phyloP scores from a whole-genome alignment of 2,113 vertebrate species.

The Chaetorhynchus papuensis region DNA sequence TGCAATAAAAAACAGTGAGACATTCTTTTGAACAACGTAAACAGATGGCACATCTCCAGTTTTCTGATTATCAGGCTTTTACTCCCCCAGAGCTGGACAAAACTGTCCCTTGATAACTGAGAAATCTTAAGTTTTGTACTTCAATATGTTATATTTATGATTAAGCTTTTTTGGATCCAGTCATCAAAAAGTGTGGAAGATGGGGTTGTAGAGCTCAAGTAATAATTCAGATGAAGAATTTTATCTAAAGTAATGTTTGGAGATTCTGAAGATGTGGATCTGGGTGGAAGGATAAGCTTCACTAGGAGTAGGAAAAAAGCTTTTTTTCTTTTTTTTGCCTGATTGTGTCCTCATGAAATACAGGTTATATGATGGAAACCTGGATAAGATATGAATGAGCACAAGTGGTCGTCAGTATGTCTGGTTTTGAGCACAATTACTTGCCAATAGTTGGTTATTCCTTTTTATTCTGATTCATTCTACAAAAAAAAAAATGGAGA shows the following conservation, averaged over 20 bases:
- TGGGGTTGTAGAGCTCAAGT: rapidly evolving
- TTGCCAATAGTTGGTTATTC: neutral
- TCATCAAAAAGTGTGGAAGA: neutral
- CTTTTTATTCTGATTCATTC: neutral
- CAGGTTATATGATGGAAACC: neutral
- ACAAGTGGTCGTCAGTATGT: neutral
- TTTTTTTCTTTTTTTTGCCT: rapidly evolving
- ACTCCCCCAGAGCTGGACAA: neutral
- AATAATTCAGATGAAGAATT: neutral
- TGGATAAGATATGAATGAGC: neutral
- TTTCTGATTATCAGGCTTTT: neutral
- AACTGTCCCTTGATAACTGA: neutral
- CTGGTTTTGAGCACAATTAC: neutral
- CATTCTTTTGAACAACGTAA: neutral
- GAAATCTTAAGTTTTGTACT: neutral
- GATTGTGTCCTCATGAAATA: neutral
- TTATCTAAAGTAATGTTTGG: neutral
- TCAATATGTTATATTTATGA: rapidly evolving
- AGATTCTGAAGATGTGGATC: neutral
- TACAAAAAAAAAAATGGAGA: neutral
- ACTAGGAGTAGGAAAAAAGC: neutral
- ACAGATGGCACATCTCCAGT: neutral
- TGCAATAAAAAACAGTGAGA: neutral
- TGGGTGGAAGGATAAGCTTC: neutral
- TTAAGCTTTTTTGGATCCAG: neutral